A percentile compares a stretch with the other conserved stretches of the same genome.
Conservation (phyloP, 2,113 vertebrate species). For the Oncorhynchus mykiss region DNA sequence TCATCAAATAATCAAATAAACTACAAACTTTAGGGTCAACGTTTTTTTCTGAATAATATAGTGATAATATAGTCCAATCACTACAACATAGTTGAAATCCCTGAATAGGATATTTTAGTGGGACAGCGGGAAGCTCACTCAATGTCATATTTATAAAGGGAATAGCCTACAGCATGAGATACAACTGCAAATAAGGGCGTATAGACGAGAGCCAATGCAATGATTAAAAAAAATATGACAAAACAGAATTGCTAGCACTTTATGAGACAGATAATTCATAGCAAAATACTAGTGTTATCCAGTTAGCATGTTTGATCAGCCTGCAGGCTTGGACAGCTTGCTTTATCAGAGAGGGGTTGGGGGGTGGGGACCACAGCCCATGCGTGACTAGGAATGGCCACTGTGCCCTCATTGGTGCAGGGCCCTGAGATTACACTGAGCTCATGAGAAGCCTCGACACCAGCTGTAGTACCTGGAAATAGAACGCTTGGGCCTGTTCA, state of each 20-base stretch:
- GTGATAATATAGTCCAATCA: too few species aligned
- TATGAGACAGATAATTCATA: not conserved
- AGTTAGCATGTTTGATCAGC: slow-evolving; percentile 63
- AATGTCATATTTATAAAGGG: not conserved
- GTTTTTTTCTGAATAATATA: too few species aligned
- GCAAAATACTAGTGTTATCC: slow-evolving; percentile 1
- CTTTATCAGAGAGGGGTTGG: not conserved
- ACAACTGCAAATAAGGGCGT: not conserved
- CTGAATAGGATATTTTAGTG: not conserved
- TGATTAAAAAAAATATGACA: not conserved
- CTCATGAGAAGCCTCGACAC: slow-evolving; percentile 42
- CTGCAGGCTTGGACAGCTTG: slow-evolving; percentile 25
- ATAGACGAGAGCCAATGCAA: not conserved
- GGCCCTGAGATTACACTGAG: slow-evolving; percentile 53
- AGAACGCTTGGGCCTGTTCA: slow-evolving; percentile 24
- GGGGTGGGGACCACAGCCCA: slow-evolving; percentile 31
- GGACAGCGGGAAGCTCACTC: not conserved
- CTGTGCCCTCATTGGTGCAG: slow-evolving; percentile 51
- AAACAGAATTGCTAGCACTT: not conserved
- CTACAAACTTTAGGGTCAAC: not conserved
- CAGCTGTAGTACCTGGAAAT: slow-evolving; percentile 47
- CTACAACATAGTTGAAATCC: not conserved
- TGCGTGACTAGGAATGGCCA: slow-evolving; percentile 61
- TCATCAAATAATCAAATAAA: not conserved
- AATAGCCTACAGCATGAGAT: not conserved